Conservation (phyloP, 2,888 invertebrate species). For the Calameuta filiformis region DNA sequence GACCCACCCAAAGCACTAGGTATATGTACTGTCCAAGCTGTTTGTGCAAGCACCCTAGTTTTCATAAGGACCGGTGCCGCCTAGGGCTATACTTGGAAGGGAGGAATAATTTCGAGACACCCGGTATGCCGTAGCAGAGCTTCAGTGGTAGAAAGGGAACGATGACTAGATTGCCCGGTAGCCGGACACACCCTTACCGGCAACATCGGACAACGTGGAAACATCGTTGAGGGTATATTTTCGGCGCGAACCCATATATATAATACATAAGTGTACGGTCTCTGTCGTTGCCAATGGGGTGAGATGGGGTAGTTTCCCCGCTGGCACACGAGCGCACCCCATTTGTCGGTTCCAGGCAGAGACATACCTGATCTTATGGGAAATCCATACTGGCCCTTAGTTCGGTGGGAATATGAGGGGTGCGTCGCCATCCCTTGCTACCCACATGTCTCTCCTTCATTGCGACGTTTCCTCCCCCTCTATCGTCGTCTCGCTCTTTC, state of each 20-base stretch:
- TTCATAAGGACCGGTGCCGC: not conserved
- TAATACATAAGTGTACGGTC: constrained; percentile 8
- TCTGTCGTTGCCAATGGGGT: constrained; percentile 16
- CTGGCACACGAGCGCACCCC: constrained; percentile 51
- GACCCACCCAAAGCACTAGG: not conserved
- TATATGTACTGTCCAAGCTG: not conserved
- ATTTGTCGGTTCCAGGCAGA: constrained; percentile 59
- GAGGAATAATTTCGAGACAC: not conserved
- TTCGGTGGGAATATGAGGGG: constrained; percentile 22
- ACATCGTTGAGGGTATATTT: not conserved
- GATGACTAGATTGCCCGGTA: not conserved
- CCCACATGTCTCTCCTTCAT: constrained; percentile 1
- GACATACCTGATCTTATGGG: constrained; percentile 61
- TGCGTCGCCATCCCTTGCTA: not conserved
- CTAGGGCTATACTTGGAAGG: not conserved
- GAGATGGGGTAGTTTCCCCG: constrained; percentile 21
- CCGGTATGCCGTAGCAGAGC: not conserved
- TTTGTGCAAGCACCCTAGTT: not conserved
- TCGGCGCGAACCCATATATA: constrained; percentile 10
- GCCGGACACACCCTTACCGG: not conserved
- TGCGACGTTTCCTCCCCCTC: not conserved
- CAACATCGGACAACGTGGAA: not conserved
- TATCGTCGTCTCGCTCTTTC: not conserved
- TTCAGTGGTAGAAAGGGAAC: not conserved
- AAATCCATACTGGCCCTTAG: constrained; percentile 60